Base-by-base conservation (phyloP, 2,797 vertebrate genomes). In the Sebastes aleutianus region DNA sequence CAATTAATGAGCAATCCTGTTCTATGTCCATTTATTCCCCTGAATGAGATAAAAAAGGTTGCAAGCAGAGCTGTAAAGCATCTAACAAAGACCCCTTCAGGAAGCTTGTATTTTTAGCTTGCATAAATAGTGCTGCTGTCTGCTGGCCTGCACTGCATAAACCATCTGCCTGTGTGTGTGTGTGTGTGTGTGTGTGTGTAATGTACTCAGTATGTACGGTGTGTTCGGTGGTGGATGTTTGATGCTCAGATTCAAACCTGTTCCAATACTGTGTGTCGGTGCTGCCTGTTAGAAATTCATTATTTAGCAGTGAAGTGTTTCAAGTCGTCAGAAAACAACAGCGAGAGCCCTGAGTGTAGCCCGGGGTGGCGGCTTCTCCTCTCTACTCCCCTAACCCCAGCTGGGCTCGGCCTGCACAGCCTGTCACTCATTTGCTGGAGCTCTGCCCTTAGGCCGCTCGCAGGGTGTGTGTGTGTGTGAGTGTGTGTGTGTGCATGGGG, bases 231-330 rank as follows among this genome's bases (percentile, higher is more conserved):
- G 74, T 89, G 87, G 82, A 79, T 88, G 88, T 90, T 90, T 94
- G 91, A 93, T 90, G 91, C 88, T 89, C 86, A 71, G 78, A 91
- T 90, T 88, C 86, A 89, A 88, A 93, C 93, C 90, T 92, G 92
- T 91, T 92, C 88, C 91, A 92, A 88, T 76, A 85, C 83, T 80
- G 85, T 75, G 89, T 77, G 86, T 86, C 78, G 78, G 83, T 85
- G 82, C 85, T 89, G 89, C 89, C 91, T 91, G 88, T 93, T 90
- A 92, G 91, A 94, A 94, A 95, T 95, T 94, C 94, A 96, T 96
- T 96, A 95, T 96, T 95, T 96, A 96, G 95, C 94, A 95, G 93
- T 88, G 91, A 94, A 95, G 95, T 95, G 95, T 96, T 96, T 96
- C 95, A 95, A 96, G 94, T 95, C 89, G 79, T 92, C 93, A 95